Percentiles rank a stretch among this genome's conserved stretches.
These are phyloP conservation scores for Felis catus DNA, from an alignment of 2,113 vertebrate species.

Conservation along the genomic window DNA sequence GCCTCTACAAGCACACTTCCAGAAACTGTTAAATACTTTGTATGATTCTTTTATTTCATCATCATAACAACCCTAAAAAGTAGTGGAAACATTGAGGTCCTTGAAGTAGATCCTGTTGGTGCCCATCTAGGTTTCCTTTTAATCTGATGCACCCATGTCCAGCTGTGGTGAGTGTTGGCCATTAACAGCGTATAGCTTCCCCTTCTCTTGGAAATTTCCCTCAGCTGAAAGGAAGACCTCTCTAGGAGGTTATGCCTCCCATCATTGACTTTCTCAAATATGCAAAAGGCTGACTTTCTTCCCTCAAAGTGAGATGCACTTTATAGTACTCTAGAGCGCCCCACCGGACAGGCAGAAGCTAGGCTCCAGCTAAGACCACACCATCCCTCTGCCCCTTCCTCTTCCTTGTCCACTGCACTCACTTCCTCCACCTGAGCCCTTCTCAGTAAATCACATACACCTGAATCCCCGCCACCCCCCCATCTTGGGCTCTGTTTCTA, in stretches of 20 bases:
- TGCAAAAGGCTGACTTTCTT: background rate
- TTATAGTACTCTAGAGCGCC: background rate
- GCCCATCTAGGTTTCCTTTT: background rate
- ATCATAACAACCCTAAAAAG: background rate
- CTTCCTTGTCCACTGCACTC: accelerated
- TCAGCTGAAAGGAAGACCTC: background rate
- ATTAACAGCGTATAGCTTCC: background rate
- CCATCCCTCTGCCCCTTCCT: no score
- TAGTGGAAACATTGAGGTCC: background rate
- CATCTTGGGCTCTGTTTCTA: background rate
- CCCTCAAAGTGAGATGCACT: background rate
- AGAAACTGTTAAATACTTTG: background rate
- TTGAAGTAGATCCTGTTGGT: background rate
- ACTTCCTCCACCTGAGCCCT: no score
- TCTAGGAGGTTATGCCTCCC: background rate
- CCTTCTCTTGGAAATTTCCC: background rate
- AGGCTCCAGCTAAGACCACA: no score
- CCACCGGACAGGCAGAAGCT: background rate
- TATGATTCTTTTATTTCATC: background rate
- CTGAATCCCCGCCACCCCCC: background rate
- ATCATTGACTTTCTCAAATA: background rate
- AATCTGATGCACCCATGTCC: no score
- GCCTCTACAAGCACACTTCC: background rate
- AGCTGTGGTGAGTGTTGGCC: background rate
- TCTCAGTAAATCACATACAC: background rate